Base-by-base conservation (phyloP, 1,140 invertebrate species). In the Elysia chlorotica region DNA sequence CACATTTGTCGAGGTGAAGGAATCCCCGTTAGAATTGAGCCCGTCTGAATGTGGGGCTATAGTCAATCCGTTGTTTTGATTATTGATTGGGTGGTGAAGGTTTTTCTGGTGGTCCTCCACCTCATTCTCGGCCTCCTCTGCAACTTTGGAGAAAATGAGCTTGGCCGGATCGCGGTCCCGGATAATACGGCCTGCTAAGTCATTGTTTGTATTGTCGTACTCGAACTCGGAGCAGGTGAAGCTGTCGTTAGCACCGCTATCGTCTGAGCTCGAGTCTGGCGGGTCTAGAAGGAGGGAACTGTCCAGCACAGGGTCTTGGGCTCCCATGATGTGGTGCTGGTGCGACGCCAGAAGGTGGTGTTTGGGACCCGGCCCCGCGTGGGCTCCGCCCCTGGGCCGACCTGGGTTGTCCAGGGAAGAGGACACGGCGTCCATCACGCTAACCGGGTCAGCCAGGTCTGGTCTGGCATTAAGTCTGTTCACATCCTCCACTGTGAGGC, bases 211-310 rank as follows among this genome's bases (percentile, higher is more conserved):
- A 75, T 81, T 82, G 71, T 98, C 96, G 85, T 97, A 97, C 86
- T 99, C 96, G 83, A 98, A 98, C 89, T 99, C 96, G 0, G 96
- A 98, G 87, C 96, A 98, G 0, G 96, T 98, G 88, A 98, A 99
- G 74, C 96, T 97, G 83, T 99, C 96, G 87, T 98, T 97, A 2
- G 95, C 95, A 84, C 77, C 77, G 57, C 94, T 96, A 85, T 97
- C 96, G 82, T 97, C 95, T 5, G 95, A 96, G 1, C 94, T 95
- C 2, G 94, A 95, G 70, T 89, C 87, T 59, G 83, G 82, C 6
- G 82, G 79, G 54, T 89, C 88, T 65, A 89, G 79, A 33, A 88
- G 80, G 66, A 87, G 82, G 25, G 61, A 56, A 63, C 73, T 68
- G 41, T 78, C 72, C 37, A 73, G 37, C 37, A 73, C 31, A 62